phyloP scores from a whole-genome alignment of 2,797 vertebrate species.

The Syndactyla subalaris region DNA sequence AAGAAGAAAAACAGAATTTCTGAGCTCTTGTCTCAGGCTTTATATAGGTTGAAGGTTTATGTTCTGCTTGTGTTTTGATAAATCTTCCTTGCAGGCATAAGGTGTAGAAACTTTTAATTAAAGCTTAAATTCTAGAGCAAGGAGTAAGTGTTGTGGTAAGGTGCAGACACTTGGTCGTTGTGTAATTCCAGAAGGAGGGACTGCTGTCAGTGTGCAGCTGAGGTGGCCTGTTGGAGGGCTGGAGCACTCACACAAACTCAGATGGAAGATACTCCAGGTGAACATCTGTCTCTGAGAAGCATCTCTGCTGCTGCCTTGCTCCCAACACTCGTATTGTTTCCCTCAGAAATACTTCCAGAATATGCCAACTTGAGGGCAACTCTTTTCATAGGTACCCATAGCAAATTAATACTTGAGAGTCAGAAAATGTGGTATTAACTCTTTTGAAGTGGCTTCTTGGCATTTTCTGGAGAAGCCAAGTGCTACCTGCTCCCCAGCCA shows the following conservation, averaged over 20 bases:
- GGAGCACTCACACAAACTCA: fast-evolving
- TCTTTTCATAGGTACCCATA: not conserved
- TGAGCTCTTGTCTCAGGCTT: not conserved
- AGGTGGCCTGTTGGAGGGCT: not conserved
- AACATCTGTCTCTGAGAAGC: not conserved
- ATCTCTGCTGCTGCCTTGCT: not conserved
- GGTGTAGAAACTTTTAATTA: constrained; percentile 36
- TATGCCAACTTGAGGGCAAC: not conserved
- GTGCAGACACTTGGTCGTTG: not conserved
- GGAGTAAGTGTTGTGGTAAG: not conserved
- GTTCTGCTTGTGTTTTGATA: constrained; percentile 6
- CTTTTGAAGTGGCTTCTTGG: not conserved
- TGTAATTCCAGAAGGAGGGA: not conserved
- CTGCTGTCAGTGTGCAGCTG: not conserved
- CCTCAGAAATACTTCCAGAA: not conserved
- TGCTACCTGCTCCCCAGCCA: not conserved
- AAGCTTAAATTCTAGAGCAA: constrained; percentile 15
- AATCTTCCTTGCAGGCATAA: constrained; percentile 42
- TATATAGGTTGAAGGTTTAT: constrained; percentile 2
- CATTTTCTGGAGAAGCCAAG: not conserved
- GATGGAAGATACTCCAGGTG: not conserved
- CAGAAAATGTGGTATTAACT: not conserved
- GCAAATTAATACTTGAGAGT: not conserved
- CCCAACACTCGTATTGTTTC: not conserved
- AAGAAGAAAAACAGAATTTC: not conserved